These are phyloP conservation scores for Drosophila sulfurigaster DNA, from an alignment of 1,140 invertebrate genomes.

Conservation along the genomic window DNA sequence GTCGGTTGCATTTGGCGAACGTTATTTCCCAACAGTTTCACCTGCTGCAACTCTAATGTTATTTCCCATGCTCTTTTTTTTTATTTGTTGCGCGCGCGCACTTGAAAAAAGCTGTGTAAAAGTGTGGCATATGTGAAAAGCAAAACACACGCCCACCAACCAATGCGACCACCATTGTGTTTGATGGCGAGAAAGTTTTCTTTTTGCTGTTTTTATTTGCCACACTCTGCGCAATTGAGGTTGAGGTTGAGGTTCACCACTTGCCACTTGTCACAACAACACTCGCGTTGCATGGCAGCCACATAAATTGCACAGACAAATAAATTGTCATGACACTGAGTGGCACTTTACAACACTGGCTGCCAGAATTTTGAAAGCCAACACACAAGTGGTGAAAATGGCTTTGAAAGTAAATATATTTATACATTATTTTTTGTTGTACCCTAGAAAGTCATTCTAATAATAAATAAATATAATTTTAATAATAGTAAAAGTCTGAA, in stretches of 20 bases:
- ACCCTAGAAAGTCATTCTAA: too few species aligned
- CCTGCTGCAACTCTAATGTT: constrained; percentile 12
- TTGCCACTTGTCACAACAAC: constrained; percentile 12
- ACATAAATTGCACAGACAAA: constrained; percentile 1
- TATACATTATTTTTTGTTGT: too few species aligned
- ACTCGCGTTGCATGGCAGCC: background rate
- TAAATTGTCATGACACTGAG: background rate
- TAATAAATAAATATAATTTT: too few species aligned
- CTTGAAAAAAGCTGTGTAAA: constrained; percentile 25
- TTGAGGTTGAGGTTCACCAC: constrained; percentile 1
- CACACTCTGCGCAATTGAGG: background rate
- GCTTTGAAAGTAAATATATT: too few species aligned
- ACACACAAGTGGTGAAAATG: too few species aligned
- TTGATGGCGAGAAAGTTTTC: constrained; percentile 59
- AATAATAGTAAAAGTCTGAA: too few species aligned
- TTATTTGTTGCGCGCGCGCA: background rate
- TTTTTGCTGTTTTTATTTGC: constrained; percentile 23
- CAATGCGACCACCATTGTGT: constrained; percentile 46
- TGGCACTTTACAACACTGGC: too few species aligned
- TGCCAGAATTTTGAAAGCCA: background rate
- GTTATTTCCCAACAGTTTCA: constrained; percentile 43
- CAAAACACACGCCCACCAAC: constrained; percentile 52
- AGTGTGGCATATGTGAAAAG: constrained; percentile 47
- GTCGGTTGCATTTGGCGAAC: constrained; percentile 15
- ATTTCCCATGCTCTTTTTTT: constrained; percentile 33